phyloP scores from a whole-genome alignment of 2,113 vertebrate genomes.

The Rhinolophus sinicus region DNA sequence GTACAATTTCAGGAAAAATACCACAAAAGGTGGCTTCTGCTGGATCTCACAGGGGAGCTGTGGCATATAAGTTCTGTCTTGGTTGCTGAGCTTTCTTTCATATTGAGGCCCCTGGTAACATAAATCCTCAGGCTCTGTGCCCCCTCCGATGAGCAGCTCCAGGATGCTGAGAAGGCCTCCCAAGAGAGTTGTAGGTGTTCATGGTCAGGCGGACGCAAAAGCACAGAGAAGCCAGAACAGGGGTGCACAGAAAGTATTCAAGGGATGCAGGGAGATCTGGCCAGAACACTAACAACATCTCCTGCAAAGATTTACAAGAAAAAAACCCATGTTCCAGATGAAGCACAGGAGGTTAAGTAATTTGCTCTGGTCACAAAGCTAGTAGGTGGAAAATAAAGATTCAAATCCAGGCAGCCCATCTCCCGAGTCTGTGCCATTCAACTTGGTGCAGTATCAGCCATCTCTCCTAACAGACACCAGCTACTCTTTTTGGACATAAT shows the following conservation, averaged over 20 bases:
- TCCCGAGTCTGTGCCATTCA: not conserved
- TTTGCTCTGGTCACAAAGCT: not conserved
- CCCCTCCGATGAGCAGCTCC: not conserved
- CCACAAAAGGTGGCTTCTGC: not conserved
- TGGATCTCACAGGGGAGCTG: not conserved
- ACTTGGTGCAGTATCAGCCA: fast-evolving
- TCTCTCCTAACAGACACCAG: not conserved
- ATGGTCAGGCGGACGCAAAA: not conserved
- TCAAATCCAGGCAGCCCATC: not conserved
- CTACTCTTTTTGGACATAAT: not conserved
- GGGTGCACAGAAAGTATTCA: not conserved
- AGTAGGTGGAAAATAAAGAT: not conserved
- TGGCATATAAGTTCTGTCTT: not conserved
- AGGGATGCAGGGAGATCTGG: not conserved
- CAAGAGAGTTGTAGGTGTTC: not conserved
- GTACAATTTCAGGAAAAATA: not conserved
- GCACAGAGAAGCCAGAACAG: not conserved
- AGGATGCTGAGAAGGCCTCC: fast-evolving
- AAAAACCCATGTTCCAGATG: not conserved
- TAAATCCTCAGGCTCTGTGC: not conserved
- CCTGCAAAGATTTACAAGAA: not conserved
- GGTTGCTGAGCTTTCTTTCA: not conserved
- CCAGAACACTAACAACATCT: too few relatives aligned
- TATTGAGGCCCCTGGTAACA: not conserved
- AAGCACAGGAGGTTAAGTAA: not conserved